Conservation (phyloP, 2,113 vertebrate species). For the Lepus americanus region DNA sequence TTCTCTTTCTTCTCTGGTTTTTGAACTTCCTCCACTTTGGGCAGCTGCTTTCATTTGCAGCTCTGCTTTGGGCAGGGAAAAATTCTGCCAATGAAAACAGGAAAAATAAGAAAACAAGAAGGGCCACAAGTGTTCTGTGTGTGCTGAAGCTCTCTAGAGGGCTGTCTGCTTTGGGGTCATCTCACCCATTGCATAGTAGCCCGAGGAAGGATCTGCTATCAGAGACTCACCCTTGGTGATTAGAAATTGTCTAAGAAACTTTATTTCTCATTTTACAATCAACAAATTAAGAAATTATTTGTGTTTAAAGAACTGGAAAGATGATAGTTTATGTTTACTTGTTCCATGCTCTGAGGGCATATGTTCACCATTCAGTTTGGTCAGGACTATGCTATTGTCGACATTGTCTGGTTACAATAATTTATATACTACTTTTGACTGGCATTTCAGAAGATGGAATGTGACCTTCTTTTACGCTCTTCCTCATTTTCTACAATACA, state of each 20-base stretch:
- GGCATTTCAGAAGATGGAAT: background rate
- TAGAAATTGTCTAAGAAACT: background rate
- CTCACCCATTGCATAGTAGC: background rate
- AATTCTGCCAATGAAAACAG: conserved; percentile 69
- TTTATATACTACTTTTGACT: background rate
- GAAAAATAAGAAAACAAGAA: conserved; percentile 65
- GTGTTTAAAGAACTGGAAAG: background rate
- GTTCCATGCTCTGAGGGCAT: background rate
- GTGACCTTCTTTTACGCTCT: background rate
- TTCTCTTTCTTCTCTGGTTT: conserved; percentile 74
- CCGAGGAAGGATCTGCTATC: background rate
- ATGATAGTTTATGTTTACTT: background rate
- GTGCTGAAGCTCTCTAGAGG: background rate
- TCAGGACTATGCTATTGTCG: background rate
- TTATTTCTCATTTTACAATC: background rate
- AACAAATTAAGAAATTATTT: background rate
- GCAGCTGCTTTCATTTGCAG: conserved; percentile 78
- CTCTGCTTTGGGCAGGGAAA: conserved; percentile 65
- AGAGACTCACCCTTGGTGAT: background rate
- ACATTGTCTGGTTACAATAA: background rate
- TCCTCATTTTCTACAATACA: background rate
- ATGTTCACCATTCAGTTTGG: background rate
- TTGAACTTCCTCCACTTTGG: conserved; percentile 76
- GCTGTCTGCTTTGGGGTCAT: background rate
- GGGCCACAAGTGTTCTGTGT: conserved; percentile 30